phyloP scores from a whole-genome alignment of 2,888 invertebrate genomes.

The Idaea biselata region DNA sequence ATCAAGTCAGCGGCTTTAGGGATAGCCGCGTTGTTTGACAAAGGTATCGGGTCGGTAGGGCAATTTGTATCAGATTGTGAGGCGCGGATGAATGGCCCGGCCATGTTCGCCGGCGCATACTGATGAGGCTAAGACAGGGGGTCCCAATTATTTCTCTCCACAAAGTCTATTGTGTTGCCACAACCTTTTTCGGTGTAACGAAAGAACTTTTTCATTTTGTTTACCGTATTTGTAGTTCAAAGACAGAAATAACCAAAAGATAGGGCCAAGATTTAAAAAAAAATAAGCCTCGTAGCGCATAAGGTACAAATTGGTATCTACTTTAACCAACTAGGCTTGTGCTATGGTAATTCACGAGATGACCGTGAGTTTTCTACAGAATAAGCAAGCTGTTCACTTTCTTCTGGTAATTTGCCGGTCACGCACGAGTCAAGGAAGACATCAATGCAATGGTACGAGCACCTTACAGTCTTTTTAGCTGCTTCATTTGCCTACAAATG shows the following conservation, averaged over 20 bases:
- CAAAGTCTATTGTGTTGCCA: constrained; percentile 41
- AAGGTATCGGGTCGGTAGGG: constrained; percentile 49
- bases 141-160: constrained; percentile 53
- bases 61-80: constrained; percentile 67
- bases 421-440: no score
- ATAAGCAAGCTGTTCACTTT: no score
- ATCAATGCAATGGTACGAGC: no score
- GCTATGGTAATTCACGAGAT: no score
- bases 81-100: constrained; percentile 57
- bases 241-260: constrained; percentile 13
- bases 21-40: constrained; percentile 48
- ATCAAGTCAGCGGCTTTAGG: constrained; percentile 22
- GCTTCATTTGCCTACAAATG: no score
- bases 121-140: constrained; percentile 54
- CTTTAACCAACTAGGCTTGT: no score
- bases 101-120: constrained; percentile 53
- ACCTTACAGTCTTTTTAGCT: no score
- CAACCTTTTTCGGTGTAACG: constrained; percentile 37
- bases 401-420: no score
- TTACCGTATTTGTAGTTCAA: constrained; percentile 20
- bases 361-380: no score
- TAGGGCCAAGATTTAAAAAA: not conserved
- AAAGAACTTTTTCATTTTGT: constrained; percentile 26
- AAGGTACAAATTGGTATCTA: no score
- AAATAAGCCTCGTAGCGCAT: no score